Conservation (phyloP, 2,113 vertebrate species). For the Callipepla californica region DNA sequence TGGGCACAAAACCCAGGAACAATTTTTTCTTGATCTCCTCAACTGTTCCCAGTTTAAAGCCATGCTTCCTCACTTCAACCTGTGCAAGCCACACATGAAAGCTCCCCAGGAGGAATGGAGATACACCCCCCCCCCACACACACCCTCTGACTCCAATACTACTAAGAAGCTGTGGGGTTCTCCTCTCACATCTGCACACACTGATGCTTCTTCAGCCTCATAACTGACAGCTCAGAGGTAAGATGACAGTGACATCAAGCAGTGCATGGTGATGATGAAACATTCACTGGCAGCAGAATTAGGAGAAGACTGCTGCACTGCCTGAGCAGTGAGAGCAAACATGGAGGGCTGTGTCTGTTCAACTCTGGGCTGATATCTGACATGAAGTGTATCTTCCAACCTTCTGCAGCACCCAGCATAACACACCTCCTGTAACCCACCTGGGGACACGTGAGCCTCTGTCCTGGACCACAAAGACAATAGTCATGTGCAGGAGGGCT, state of each 20-base stretch:
- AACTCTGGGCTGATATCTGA: background rate
- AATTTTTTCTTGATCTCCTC: background rate
- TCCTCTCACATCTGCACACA: background rate
- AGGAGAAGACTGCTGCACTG: background rate
- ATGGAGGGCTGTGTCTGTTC: background rate
- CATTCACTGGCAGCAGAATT: background rate
- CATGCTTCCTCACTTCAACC: background rate
- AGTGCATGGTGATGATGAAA: accelerated
- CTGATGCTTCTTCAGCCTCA: accelerated
- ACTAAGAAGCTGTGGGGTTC: background rate
- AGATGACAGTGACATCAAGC: background rate
- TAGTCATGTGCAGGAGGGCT: background rate
- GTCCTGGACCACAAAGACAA: background rate
- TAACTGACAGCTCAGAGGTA: background rate
- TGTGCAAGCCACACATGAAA: background rate
- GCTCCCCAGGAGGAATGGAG: background rate
- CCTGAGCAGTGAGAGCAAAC: accelerated
- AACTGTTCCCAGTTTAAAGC: background rate
- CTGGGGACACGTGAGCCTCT: accelerated
- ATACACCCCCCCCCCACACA: background rate
- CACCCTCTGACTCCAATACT: background rate
- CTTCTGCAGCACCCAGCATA: background rate
- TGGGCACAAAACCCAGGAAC: background rate
- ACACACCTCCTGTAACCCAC: background rate
- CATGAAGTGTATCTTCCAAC: background rate